Evolutionary conservation across 2,113 vertebrate genomes (phyloP), one percentile per base, ranked within the genome.

Genomic region (Mobula hypostoma): DNA sequence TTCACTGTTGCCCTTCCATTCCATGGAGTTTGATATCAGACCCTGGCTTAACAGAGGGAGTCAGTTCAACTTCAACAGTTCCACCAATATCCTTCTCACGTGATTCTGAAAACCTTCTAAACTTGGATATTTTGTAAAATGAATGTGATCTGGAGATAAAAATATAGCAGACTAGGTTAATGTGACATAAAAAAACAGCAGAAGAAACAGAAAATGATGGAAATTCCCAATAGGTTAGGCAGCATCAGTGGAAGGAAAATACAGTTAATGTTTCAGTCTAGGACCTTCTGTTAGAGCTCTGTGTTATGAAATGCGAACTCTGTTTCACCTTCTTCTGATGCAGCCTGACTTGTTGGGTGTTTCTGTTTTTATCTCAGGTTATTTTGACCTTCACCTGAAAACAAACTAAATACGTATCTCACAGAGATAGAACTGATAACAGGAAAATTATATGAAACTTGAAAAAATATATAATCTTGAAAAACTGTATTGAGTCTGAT

Each of bases 71-170:
- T 24, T 19, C 58, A 61, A 29, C 63, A 56, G 9, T 82, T 66
- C 19, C 58, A 95, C 8, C 96, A 83, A 9, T 58, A 24, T 56
- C 40, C 40, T 83, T 8, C 48, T 17, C 17, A 19, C 19, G 48
- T 83, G 48, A 2, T 24, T 9, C 11, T 70, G 68, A 17, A 70
- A 12, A 77, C 24, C 74, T 29, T 24, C 27, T 5, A 77, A 27
- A 21, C 56, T n/a, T 17, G 58, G 29, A 56, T 63, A 63, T 88
- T 88, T 88, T 88, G 29, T 63, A n/a, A 58, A 63, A 61, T n/a
- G 24, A 63, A n/a, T 29, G 5, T 88, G 12, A 63, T 63, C 24
- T 63, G 24, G 11, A 58, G 56, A 29, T 63, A 88, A 5, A 63
- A 27, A 63, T 88, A n/a, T 88, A 14, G 27, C 1, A 7, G 29